Evolutionary conservation across 2,888 invertebrate genomes (phyloP), one percentile per base, ranked within the genome.

Genomic region (Leptura quadrifasciata): DNA sequence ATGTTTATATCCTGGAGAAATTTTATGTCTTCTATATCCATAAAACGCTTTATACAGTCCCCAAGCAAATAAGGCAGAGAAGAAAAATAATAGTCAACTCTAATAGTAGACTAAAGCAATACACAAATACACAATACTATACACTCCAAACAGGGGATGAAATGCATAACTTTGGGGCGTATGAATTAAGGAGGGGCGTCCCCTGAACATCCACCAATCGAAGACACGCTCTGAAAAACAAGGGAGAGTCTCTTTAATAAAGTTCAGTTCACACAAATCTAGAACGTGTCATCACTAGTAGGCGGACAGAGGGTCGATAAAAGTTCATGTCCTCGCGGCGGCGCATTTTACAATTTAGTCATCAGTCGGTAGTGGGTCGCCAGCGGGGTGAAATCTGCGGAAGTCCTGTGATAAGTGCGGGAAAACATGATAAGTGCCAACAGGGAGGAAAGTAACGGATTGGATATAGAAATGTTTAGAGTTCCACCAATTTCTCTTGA

Each of bases 401-500:
- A 64, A 39, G 63, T 68, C 39, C 57, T 17, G 65, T 27, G 72
- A 58, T 63, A 63, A 18, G 67, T 65, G 54, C 64, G 63, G 20
- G 61, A 27, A 61, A 83, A 82, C 70, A 88, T 89, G 89, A 89
- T 89, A 81, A 88, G 86, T 82, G 80, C 80, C 21, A 79, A 76
- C 85, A 87, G 85, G 84, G 87, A 84, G 83, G 86, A 81, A 82
- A 86, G 78, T 83, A 86, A 72, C 80, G 81, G 82, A 52, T 82
- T 88, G 71, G 87, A 88, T 79, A 88, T 89, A 72, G 90, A 91
- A 84, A 91, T 91, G 87, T 91, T 93, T 90, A 92, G 94, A 87
- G 94, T 94, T 83, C 94, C 94, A 79, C 94, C 94, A 83, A 94
- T 94, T 85, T 93, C 93, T 86, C 90, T 94, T 82, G 94, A 94